Percentiles rank a stretch among this genome's conserved stretches.
Conservation (phyloP, 2,888 invertebrate genomes). For the Philhelius pedissequus region DNA sequence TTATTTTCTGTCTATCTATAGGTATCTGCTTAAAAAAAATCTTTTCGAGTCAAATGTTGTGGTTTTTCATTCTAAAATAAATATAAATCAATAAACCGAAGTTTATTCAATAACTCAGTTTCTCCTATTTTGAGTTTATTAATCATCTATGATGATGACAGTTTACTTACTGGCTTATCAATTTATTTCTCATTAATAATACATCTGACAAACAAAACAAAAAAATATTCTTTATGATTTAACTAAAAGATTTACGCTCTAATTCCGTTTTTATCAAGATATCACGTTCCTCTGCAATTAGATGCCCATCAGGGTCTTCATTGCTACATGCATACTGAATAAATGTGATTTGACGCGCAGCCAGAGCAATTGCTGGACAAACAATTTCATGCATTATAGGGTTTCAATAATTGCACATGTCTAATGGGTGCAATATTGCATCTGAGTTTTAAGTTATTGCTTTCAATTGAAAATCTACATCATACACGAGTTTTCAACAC, state of each 20-base stretch:
- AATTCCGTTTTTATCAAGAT: constrained; percentile 16
- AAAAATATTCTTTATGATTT: not conserved
- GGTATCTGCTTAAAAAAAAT: not conserved
- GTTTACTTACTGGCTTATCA: not conserved
- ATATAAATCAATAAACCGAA: not conserved
- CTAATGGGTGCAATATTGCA: constrained; percentile 35
- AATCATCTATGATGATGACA: not conserved
- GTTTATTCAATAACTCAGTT: not conserved
- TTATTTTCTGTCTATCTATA: not conserved
- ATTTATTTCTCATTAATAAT: not conserved
- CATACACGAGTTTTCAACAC: constrained; percentile 3
- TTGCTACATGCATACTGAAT: not conserved
- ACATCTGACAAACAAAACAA: not conserved
- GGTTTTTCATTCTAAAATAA: not conserved
- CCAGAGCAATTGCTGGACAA: not conserved
- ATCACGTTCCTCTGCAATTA: constrained; percentile 39
- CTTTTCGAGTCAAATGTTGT: not conserved
- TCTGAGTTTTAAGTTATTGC: constrained; percentile 33
- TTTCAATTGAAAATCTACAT: constrained; percentile 45
- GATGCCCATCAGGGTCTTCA: not conserved
- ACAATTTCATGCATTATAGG: constrained; percentile 16
- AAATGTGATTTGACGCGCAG: constrained; percentile 13
- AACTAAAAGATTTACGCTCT: constrained; percentile 5
- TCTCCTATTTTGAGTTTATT: not conserved
- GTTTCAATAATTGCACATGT: constrained; percentile 37